Conservation (phyloP, 2,797 vertebrate genomes). For the Tokudaia tokunoshimensis region DNA sequence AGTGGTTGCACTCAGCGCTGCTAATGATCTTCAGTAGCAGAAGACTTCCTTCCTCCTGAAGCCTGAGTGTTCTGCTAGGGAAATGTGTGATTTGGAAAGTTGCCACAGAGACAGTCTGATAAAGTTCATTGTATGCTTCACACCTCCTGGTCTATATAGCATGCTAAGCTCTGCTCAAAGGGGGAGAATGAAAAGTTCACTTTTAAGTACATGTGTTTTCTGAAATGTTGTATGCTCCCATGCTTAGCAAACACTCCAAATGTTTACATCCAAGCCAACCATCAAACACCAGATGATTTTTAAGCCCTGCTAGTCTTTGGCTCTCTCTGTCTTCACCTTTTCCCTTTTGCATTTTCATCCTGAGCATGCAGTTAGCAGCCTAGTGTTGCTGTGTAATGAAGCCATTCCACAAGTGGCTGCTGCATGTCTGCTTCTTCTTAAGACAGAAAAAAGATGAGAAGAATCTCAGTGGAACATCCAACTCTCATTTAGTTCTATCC, state of each 20-base stretch:
- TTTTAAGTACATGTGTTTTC: constrained; percentile 47
- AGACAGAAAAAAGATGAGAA: not conserved
- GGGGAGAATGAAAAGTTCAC: constrained; percentile 22
- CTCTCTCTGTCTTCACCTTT: not conserved
- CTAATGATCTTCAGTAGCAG: constrained; percentile 87
- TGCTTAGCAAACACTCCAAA: not conserved
- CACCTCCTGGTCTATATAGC: constrained; percentile 12
- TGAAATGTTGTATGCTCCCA: constrained; percentile 32
- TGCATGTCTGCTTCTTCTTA: not conserved
- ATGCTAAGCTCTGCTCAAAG: not conserved
- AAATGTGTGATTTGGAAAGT: constrained; percentile 81
- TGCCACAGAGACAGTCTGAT: constrained; percentile 72
- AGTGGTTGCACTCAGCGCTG: constrained; percentile 84
- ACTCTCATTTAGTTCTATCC: not conserved
- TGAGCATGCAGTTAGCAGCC: not conserved
- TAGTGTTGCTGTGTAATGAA: not conserved
- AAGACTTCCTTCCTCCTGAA: constrained; percentile 88
- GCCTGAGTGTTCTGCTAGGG: constrained; percentile 77
- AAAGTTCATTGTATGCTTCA: constrained; percentile 32
- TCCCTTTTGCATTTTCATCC: not conserved
- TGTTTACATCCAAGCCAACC: constrained; percentile 8
- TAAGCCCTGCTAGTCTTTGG: not conserved
- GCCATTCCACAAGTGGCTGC: not conserved
- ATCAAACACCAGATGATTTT: not conserved
- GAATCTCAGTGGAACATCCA: not conserved